Percentiles rank a stretch among this genome's conserved stretches.
These are phyloP conservation scores for Drosophila kuntzei DNA, from an alignment of 2,888 invertebrate genomes.

Conservation along the genomic window DNA sequence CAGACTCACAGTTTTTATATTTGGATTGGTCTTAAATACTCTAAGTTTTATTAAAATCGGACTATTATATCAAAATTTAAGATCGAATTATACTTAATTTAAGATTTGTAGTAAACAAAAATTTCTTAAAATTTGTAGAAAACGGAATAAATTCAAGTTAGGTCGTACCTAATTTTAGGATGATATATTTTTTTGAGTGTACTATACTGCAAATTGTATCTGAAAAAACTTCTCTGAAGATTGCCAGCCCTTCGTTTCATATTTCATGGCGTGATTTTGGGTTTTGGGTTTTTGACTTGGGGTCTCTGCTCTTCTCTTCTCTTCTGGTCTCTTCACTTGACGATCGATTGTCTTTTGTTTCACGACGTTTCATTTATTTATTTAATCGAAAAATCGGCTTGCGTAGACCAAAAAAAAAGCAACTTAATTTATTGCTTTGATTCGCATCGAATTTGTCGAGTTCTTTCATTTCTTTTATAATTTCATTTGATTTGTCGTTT, in stretches of 20 bases:
- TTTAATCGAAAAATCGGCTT: slow-evolving; percentile 59
- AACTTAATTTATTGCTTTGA: slow-evolving; percentile 80
- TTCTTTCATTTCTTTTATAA: slow-evolving; percentile 76
- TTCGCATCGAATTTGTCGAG: slow-evolving; percentile 79
- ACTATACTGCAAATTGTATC: not conserved
- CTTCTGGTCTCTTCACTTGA: slow-evolving; percentile 2
- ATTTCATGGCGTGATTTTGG: slow-evolving; percentile 52
- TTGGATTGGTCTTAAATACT: too few relatives aligned
- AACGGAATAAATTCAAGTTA: too few relatives aligned
- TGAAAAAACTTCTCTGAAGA: not conserved
- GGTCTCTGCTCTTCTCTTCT: slow-evolving; percentile 3
- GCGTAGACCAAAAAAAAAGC: slow-evolving; percentile 49
- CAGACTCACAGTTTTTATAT: too few relatives aligned
- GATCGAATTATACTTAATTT: too few relatives aligned
- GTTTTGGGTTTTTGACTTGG: slow-evolving; percentile 10
- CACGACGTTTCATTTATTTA: slow-evolving; percentile 53
- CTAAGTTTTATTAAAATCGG: too few relatives aligned
- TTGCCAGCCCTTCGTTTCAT: slow-evolving; percentile 43
- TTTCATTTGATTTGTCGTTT: slow-evolving; percentile 76
- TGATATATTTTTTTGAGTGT: too few relatives aligned
- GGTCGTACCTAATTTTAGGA: too few relatives aligned
- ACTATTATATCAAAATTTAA: too few relatives aligned
- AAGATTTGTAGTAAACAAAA: too few relatives aligned
- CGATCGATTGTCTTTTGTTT: slow-evolving; percentile 31
- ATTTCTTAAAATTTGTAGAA: too few relatives aligned